Evolutionary conservation across 2,888 invertebrate genomes (phyloP), one percentile per base, ranked within the genome.

Genomic region (Bursaphelenchus okinawaensis): DNA sequence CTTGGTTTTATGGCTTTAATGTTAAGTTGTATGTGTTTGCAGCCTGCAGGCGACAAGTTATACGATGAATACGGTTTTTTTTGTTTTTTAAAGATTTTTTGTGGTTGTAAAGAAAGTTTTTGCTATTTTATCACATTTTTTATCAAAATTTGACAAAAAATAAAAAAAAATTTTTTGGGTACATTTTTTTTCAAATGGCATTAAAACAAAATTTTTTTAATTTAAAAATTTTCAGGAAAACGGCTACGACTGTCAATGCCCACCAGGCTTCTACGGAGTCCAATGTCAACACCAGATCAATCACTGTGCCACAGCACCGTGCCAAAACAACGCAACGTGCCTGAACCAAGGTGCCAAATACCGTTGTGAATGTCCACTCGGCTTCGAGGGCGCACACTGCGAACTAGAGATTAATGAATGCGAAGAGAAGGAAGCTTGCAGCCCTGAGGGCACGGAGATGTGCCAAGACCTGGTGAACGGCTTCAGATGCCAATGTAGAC

Each of bases 371-470:
- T 96, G 96, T 82, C 88, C 92, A 65, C 92, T 93, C 16, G 94
- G 93, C 29, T 95, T 88, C 82, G 89, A 92, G 52, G 98, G 96
- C 52, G 92, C 73, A 6, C 80, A 82, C 52, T 95, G 95, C 82
- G 93, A 93, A 77, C 87, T 89, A 3, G 93, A 94, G 79, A 89
- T 93, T 57, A 91, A 96, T 81, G 94, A 96, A 82, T 98, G 98
- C 83, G 87, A 88, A 22, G 59, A 55, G 27, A 24, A 55, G 29
- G 24, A 60, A 40, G 62, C 27, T 27, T 73, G 73, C 55, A 63
- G 70, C 56, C 57, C 61, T 0, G 88, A 90, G 56, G 94, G 94
- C 63, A 93, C 93, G 0, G 91, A 92, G 70, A 88, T 89, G 66
- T 95, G 95, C 79, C 86, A 92, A 22, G 93, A 95, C 84, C 86